phyloP scores from a whole-genome alignment of 2,888 invertebrate genomes.

The Leptura quadrifasciata region DNA sequence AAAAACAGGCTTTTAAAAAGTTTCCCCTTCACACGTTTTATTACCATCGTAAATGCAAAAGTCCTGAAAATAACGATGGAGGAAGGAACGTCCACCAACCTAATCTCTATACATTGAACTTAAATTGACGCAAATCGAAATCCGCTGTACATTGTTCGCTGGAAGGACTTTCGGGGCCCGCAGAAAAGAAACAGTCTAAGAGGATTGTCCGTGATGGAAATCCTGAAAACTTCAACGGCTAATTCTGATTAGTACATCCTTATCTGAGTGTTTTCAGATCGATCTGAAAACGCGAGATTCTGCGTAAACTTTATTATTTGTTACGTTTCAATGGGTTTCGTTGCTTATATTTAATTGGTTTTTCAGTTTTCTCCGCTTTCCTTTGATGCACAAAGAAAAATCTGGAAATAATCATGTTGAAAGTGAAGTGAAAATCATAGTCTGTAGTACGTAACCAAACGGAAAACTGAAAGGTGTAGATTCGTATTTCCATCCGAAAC shows the following conservation, averaged over 20 bases:
- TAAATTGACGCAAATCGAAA: neutral
- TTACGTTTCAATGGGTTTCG: neutral
- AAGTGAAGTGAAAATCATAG: neutral
- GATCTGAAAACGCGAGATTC: neutral
- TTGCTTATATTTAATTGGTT: slow-evolving; percentile 7
- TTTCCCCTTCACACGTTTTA: neutral
- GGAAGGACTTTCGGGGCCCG: slow-evolving; percentile 2
- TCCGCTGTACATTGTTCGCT: neutral
- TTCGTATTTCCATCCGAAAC: no score
- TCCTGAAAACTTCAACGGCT: slow-evolving; percentile 12
- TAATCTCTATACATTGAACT: slow-evolving; percentile 3
- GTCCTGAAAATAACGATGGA: neutral
- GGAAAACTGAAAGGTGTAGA: no score
- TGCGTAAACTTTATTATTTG: neutral
- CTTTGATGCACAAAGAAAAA: slow-evolving; percentile 1
- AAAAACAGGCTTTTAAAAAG: slow-evolving; percentile 3
- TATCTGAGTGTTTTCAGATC: neutral
- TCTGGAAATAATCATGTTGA: neutral
- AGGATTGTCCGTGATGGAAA: slow-evolving; percentile 14
- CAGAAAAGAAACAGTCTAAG: slow-evolving; percentile 24
- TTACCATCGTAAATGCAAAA: neutral
- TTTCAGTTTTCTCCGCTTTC: neutral
- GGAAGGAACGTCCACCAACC: neutral
- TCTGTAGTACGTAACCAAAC: neutral
- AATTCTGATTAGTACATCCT: slow-evolving; percentile 4